Percentiles rank a stretch among this genome's conserved stretches.
Conservation (phyloP, 1,140 invertebrate genomes). For the Andrena cerasifolii region DNA sequence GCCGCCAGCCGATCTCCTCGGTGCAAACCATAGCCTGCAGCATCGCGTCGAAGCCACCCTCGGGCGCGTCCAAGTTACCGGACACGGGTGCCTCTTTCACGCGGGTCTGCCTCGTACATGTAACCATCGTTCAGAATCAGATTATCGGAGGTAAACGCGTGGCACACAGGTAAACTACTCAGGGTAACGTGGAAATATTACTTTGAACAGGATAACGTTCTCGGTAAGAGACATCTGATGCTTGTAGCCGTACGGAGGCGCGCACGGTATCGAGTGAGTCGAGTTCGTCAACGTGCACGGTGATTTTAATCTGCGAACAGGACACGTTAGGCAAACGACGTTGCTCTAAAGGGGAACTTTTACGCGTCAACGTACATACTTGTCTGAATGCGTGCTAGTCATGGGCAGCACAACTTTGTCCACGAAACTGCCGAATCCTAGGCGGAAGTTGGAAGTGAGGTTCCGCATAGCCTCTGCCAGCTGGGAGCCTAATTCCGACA, state of each 20-base stretch:
- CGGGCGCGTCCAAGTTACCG: slow-evolving; percentile 88
- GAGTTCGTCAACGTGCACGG: slow-evolving; percentile 82
- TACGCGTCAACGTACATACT: slow-evolving; percentile 71
- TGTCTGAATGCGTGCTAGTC: slow-evolving; percentile 84
- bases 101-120: slow-evolving; percentile 69
- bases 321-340: slow-evolving; percentile 4
- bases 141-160: not conserved
- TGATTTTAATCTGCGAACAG: slow-evolving; percentile 78
- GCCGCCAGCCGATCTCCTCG: slow-evolving; percentile 85
- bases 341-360: slow-evolving; percentile 15
- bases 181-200: slow-evolving; percentile 59
- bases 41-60: slow-evolving; percentile 91
- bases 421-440: slow-evolving; percentile 95
- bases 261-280: slow-evolving; percentile 81
- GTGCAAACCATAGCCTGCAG: slow-evolving; percentile 88
- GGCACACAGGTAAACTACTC: too few species aligned
- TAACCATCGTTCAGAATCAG: not conserved
- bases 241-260: slow-evolving; percentile 87
- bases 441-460: slow-evolving; percentile 91
- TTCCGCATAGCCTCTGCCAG: slow-evolving; percentile 87
- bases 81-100: slow-evolving; percentile 84
- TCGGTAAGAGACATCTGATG: slow-evolving; percentile 87
- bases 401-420: slow-evolving; percentile 94
- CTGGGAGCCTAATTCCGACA: slow-evolving; percentile 85
- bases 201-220: slow-evolving; percentile 83